Base-by-base conservation (phyloP, 92 coral and sea anemone species). In the Montipora capitata region DNA sequence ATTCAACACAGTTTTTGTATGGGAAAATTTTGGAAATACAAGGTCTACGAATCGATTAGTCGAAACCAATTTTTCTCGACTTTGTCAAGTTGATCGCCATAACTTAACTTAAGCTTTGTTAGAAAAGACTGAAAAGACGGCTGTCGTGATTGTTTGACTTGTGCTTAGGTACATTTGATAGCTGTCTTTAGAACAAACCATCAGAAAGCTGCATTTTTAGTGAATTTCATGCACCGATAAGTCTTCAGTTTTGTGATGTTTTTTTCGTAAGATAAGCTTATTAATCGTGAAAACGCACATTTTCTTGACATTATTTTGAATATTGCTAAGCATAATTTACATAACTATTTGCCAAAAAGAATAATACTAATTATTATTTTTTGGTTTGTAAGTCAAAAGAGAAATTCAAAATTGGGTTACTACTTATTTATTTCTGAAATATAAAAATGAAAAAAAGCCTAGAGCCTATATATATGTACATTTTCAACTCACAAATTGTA, bases 61-160 rank as follows among this genome's bases (percentile, higher is more conserved):
- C 10, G n/a, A 9, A 18, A 41, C 4, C 15, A 20, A 20, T 12
- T 15, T 27, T 48, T 67, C 12, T 15, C 49, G 74, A 40, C 15
- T 0, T 20, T 2, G 3, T 39, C 7, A 76, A 20, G 5, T 11
- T 75, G 7, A 11, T 5, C 4, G 40, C 52, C 52, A 48, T 14
- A 20, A 10, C 48, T 35, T 56, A 11, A 40, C 14, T 54, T 39
- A 13, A 17, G 35, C 35, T 27, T 27, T 27, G 35, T 27, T 1
- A 27, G 35, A 27, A 27, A 27, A 27, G 35, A 27, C 35, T 27
- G 35, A 56, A 45, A 76, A 76, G 18, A 17, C 41, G 70, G 70
- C 59, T 38, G 40, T 61, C 41, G 70, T 59, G n/a, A 59, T 61
- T 59, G 52, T 77, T 63, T 77, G 70, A 77, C 82, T 59, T 40